Percentiles rank a stretch among this genome's conserved stretches.
Conservation (phyloP, 2,113 vertebrate species). For the Megatriorchis doriae region DNA sequence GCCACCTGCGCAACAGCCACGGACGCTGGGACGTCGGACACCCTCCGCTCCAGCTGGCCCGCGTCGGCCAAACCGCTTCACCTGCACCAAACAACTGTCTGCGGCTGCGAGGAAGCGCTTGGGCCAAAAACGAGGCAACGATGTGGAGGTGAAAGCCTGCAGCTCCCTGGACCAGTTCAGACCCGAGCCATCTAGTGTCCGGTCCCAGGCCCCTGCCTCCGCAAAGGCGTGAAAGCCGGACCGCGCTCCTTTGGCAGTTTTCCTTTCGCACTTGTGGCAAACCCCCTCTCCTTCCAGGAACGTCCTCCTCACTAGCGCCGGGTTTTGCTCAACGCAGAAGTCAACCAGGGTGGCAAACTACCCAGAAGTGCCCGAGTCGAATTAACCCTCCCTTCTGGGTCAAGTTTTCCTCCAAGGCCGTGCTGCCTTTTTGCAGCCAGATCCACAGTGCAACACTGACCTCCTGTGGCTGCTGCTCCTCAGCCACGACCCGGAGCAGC, state of each 20-base stretch:
- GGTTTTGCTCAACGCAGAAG: background rate
- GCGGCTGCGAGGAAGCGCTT: fast-evolving
- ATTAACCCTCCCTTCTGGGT: background rate
- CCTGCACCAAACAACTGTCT: background rate
- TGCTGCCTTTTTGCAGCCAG: background rate
- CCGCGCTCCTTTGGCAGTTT: fast-evolving
- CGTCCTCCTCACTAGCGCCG: fast-evolving
- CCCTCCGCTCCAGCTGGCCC: background rate
- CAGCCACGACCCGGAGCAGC: background rate
- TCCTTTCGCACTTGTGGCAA: background rate
- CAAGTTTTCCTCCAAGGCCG: conserved; percentile 6
- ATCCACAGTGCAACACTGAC: conserved; percentile 66
- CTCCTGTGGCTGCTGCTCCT: conserved; percentile 46
- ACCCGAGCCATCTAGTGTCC: background rate
- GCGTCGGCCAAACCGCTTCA: background rate
- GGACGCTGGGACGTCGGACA: background rate
- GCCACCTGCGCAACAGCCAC: background rate
- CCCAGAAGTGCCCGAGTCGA: background rate
- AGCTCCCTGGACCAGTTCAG: fast-evolving
- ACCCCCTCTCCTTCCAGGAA: background rate
- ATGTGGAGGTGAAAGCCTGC: background rate
- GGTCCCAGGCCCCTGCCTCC: background rate
- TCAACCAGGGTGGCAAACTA: background rate
- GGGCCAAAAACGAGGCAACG: background rate
- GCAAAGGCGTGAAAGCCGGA: background rate